A percentile compares a stretch with the other conserved stretches of the same genome.
These are phyloP conservation scores for Anarrhichthys ocellatus DNA, from an alignment of 2,113 vertebrate genomes.

Conservation along the genomic window DNA sequence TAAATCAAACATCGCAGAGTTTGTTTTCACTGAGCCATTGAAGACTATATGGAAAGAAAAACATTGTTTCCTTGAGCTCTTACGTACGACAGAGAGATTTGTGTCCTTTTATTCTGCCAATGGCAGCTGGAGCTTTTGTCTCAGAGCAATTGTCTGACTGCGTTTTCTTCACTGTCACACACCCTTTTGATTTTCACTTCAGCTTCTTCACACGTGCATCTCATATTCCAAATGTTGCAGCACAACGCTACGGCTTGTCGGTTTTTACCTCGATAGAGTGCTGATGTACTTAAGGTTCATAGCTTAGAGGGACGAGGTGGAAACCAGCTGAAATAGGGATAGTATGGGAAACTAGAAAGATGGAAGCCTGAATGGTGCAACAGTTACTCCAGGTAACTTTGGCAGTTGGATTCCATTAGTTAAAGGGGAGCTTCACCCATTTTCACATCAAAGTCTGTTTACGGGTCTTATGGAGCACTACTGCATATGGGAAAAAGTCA, in stretches of 20 bases:
- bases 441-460: constrained; percentile 16
- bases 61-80: constrained; percentile 3
- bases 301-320: neutral
- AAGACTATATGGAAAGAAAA: neutral
- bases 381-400: neutral
- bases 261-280: constrained; percentile 23
- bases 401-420: neutral
- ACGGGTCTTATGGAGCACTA: neutral
- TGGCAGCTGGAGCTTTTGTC: constrained; percentile 47
- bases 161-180: constrained; percentile 59
- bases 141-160: constrained; percentile 42
- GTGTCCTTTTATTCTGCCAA: constrained; percentile 52
- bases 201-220: constrained; percentile 21
- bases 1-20: constrained; percentile 30
- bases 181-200: constrained; percentile 23
- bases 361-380: neutral
- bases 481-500: no score
- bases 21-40: constrained; percentile 23
- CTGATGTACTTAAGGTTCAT: constrained; percentile 23
- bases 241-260: constrained; percentile 1
- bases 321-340: neutral
- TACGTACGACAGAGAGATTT: constrained; percentile 23
- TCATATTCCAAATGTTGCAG: constrained; percentile 44
- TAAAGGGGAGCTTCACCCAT: neutral
- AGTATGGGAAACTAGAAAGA: neutral